phyloP scores from a whole-genome alignment of 2,888 invertebrate species.

The Disparrhopalites patrizii region DNA sequence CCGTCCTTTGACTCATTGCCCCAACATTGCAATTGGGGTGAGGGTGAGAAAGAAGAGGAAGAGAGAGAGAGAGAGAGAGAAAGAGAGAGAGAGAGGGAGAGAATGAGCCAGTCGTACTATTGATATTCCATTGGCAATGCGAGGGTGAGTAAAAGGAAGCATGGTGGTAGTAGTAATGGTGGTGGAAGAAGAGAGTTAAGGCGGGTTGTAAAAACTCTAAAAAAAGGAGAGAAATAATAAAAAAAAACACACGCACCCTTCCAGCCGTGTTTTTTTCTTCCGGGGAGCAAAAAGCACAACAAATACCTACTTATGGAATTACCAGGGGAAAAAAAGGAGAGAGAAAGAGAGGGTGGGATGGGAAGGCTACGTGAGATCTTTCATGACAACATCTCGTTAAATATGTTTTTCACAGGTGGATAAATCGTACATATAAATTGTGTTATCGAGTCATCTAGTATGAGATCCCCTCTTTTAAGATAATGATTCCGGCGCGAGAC shows the following conservation, averaged over 20 bases:
- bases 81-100: too few species aligned
- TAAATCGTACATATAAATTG: background rate
- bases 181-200: background rate
- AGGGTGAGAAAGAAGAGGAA: too few species aligned
- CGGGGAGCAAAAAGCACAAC: too few species aligned
- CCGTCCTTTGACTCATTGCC: slow-evolving; percentile 3
- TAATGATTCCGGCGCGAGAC: slow-evolving; percentile 7
- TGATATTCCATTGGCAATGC: background rate
- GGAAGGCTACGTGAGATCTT: slow-evolving; percentile 9
- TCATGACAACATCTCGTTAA: slow-evolving; percentile 8
- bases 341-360: background rate
- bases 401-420: background rate
- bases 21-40: too few species aligned
- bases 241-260: too few species aligned
- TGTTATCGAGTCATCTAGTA: background rate
- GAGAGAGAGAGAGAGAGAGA: too few species aligned
- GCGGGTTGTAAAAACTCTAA: too few species aligned
- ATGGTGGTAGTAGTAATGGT: background rate
- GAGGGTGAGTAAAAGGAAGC: background rate
- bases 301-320: too few species aligned
- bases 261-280: too few species aligned
- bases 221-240: too few species aligned
- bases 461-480: too few species aligned
- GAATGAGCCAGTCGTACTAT: background rate
- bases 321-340: background rate